phyloP scores from a whole-genome alignment of 30 jellyfish, hydroid and myxozoan genomes.

The Hydractinia echinata region DNA sequence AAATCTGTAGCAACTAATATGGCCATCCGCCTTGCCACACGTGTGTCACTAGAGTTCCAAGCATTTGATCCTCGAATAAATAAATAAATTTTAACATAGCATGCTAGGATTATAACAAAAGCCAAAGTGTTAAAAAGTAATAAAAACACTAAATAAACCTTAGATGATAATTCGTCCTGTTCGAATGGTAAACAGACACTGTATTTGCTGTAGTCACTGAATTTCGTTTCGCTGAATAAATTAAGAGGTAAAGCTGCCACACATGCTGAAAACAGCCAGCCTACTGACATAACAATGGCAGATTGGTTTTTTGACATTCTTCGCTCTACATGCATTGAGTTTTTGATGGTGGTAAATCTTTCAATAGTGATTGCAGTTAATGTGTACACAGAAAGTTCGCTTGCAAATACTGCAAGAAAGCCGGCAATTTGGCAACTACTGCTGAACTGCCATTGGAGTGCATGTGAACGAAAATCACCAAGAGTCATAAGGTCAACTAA shows the following conservation, averaged over 20 bases:
- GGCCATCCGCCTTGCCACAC: conserved; percentile 87
- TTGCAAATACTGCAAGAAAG: conserved; percentile 80
- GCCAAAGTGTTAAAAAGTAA: conserved; percentile 54
- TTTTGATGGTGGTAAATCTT: conserved; percentile 72
- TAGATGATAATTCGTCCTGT: conserved; percentile 44
- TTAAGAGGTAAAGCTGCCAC: conserved; percentile 70
- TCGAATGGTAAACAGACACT: conserved; percentile 92
- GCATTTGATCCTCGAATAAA: conserved; percentile 83
- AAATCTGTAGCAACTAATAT: conserved; percentile 79
- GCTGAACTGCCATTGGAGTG: conserved; percentile 91
- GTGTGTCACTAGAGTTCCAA: conserved; percentile 87
- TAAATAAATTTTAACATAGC: conserved; percentile 74
- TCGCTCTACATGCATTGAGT: conserved; percentile 69
- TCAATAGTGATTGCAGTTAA: conserved; percentile 77
- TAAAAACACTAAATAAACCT: conserved; percentile 53
- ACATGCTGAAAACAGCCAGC: conserved; percentile 74
- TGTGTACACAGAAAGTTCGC: conserved; percentile 85
- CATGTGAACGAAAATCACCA: conserved; percentile 96
- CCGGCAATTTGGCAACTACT: conserved; percentile 87
- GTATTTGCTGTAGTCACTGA: conserved; percentile 82
- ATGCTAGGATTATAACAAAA: conserved; percentile 58
- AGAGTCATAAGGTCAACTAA: conserved; percentile 65
- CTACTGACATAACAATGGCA: conserved; percentile 47
- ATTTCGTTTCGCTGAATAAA: conserved; percentile 49
- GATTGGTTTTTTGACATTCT: conserved; percentile 65